Conservation (phyloP, 1,140 invertebrate genomes). For the Drosophila mojavensis region DNA sequence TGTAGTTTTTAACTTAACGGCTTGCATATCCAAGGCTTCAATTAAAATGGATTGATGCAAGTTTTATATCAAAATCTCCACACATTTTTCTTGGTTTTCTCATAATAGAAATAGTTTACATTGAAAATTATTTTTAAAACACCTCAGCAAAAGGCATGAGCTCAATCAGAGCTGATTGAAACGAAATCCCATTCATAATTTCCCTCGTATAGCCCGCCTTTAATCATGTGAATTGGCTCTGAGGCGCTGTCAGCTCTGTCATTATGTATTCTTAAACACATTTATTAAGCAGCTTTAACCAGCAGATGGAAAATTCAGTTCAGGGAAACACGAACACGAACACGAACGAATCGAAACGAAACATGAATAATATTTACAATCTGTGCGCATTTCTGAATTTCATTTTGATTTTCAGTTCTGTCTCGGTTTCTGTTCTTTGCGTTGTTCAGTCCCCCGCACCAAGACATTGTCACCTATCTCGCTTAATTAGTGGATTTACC, state of each 20-base stretch:
- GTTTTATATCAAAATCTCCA: background rate
- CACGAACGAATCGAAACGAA: slow-evolving; percentile 32
- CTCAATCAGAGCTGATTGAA: background rate
- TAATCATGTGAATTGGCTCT: background rate
- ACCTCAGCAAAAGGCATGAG: too few species aligned
- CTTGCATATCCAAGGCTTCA: background rate
- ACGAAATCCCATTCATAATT: background rate
- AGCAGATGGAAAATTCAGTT: slow-evolving; percentile 34
- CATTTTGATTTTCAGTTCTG: background rate
- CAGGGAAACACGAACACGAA: slow-evolving; percentile 51
- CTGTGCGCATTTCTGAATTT: slow-evolving; percentile 56
- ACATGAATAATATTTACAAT: slow-evolving; percentile 59
- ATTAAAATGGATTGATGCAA: background rate
- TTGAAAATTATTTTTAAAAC: too few species aligned
- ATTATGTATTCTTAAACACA: slow-evolving; percentile 52
- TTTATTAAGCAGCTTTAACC: slow-evolving; percentile 65
- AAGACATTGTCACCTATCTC: slow-evolving; percentile 70
- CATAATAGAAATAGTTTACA: too few species aligned
- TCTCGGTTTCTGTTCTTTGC: background rate
- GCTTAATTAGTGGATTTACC: slow-evolving; percentile 80
- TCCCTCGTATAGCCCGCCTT: background rate
- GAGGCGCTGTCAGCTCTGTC: slow-evolving; percentile 38
- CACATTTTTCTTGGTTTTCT: too few species aligned
- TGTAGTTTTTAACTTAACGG: background rate
- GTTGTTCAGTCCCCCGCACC: background rate